phyloP scores from a whole-genome alignment of 2,113 vertebrate species.

The Albula glossodonta region DNA sequence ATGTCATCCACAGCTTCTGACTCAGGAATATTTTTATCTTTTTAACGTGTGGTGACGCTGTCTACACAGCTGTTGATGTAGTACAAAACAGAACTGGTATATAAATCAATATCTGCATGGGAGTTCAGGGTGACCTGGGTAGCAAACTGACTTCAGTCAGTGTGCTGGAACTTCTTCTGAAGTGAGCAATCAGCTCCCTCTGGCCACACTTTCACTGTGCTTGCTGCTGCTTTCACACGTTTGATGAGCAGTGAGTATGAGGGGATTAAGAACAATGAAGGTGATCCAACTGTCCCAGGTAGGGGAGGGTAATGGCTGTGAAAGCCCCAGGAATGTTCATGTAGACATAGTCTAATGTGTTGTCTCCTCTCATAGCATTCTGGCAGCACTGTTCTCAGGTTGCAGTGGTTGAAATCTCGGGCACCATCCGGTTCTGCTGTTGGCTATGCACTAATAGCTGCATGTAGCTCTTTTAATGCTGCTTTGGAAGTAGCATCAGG shows the following conservation, averaged over 20 bases:
- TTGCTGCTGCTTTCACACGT: constrained; percentile 8
- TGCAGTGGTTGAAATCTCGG: too few species aligned
- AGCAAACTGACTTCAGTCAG: background rate
- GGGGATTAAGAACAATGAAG: background rate
- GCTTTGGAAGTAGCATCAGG: constrained; percentile 18
- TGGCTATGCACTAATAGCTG: background rate
- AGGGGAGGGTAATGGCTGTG: too few species aligned
- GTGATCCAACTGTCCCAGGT: too few species aligned
- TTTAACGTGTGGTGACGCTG: background rate
- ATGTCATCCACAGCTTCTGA: too few species aligned
- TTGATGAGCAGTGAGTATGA: background rate
- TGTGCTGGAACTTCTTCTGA: background rate
- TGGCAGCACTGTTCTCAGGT: too few species aligned
- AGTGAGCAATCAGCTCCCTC: background rate
- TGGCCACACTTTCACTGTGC: constrained; percentile 6
- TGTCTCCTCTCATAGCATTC: too few species aligned
- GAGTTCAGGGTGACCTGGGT: background rate
- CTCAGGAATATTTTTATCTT: background rate
- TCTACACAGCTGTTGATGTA: constrained; percentile 5
- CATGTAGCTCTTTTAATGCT: background rate
- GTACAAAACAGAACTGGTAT: background rate
- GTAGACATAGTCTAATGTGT: too few species aligned
- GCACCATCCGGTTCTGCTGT: background rate
- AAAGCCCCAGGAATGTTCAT: too few species aligned
- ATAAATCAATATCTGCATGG: background rate